Evolutionary conservation across 1,140 invertebrate species (phyloP), one percentile per base, ranked within the genome.

Genomic region (Galleria mellonella): DNA sequence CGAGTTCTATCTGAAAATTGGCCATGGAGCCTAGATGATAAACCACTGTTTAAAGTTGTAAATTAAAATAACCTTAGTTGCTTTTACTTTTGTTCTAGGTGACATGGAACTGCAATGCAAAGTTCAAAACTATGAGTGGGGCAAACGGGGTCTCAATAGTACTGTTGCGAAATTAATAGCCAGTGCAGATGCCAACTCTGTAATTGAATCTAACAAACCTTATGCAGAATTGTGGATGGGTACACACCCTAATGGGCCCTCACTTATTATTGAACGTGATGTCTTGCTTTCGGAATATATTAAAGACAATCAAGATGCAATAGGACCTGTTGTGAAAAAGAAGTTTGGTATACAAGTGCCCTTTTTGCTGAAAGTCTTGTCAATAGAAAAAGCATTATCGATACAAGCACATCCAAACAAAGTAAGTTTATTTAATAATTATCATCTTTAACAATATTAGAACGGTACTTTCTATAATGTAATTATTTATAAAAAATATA

Each of bases 401-500:
- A 96, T 99, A 69, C 98, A 99, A 89, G 96, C 95, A n/a, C 98
- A 99, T 90, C 98, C 98, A 9, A 93, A 96, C 61, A 99, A 98
- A 91, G 94, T 96, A 89, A 55, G 38, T 40, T 31, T n/a, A 13
- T 43, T 23, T 23, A n/a, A n/a, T n/a, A n/a, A n/a, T n/a, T n/a
- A n/a, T n/a, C n/a, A n/a, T n/a, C n/a, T n/a, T n/a, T n/a, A n/a
- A n/a, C n/a, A n/a, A n/a, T n/a, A n/a, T n/a, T n/a, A n/a, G n/a
- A n/a, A n/a, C n/a, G n/a, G n/a, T n/a, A n/a, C n/a, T n/a, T n/a
- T n/a, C n/a, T n/a, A n/a, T n/a, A n/a, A n/a, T n/a, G n/a, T n/a
- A n/a, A n/a, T n/a, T n/a, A n/a, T n/a, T n/a, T n/a, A n/a, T n/a
- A n/a, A n/a, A n/a, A n/a, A n/a, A n/a, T n/a, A n/a, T n/a, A n/a